Evolutionary conservation across 2,113 vertebrate genomes (phyloP), one percentile per base, ranked within the genome.

Genomic region (Tursiops truncatus): DNA sequence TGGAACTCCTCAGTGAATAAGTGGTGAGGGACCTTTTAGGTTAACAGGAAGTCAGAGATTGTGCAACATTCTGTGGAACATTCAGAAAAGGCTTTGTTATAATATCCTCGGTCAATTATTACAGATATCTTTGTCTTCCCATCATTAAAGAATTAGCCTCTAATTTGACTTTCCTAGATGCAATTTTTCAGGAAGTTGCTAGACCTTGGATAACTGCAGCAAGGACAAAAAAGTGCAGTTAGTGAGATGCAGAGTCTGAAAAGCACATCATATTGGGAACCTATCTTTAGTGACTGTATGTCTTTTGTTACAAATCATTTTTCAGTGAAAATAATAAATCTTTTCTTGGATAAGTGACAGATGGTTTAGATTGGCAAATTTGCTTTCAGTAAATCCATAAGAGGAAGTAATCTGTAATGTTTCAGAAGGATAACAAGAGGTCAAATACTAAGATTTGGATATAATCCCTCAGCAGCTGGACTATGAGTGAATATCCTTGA

Each of bases 331-430:
- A 91, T 88, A 88, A 94, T 56, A 88, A 80, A 67, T 62, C 10
- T 93, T 96, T 58, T 60, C 76, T 90, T 91, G 8, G 12, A 74
- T 90, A 85, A 76, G 21, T 89, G 74, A 80, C 79, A 97, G 93
- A 83, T 65, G 21, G 18, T 28, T 97, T 86, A n/a, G 14, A 68
- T 1, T 92, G 38, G 87, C 13, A 97, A 95, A 94, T 96, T 83
- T 94, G 1, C 56, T 83, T 47, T 96, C 33, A 84, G 88, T 26
- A 83, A 97, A 90, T 79, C 65, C 11, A 23, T 74, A 68, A 79
- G 7, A 50, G 77, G 36, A 94, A 94, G 94, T 10, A 87, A 63
- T 87, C 53, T 25, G 10, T 67, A 2, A 25, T 21, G 4, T 62
- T 89, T 83, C 44, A 86, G 50, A 91, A 71, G 18, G 47, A 25